These are phyloP conservation scores for Connochaetes taurinus DNA, from an alignment of 2,113 vertebrate species.

Conservation along the genomic window DNA sequence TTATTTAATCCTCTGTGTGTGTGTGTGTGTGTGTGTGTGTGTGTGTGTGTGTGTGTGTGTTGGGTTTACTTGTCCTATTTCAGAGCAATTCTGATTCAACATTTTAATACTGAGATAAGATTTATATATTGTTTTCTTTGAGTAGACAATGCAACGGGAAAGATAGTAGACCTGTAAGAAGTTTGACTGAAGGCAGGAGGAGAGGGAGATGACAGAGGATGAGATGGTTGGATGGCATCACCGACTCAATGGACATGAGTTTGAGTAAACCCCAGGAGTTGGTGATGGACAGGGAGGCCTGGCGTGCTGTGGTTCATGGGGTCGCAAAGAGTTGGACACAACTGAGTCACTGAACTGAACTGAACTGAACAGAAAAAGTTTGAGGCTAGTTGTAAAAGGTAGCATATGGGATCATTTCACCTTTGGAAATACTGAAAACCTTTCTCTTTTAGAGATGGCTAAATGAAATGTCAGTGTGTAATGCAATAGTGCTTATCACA, in stretches of 20 bases:
- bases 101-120: background rate
- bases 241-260: accelerated
- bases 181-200: background rate
- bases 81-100: background rate
- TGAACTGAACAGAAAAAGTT: background rate
- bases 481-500: background rate
- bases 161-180: background rate
- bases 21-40: background rate
- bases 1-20: background rate
- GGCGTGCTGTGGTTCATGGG: accelerated
- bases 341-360: background rate
- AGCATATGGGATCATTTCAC: background rate
- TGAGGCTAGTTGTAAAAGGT: background rate
- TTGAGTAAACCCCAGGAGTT: accelerated
- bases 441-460: background rate
- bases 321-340: accelerated
- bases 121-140: background rate
- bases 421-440: background rate
- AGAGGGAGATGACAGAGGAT: background rate
- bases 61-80: background rate
- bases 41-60: background rate
- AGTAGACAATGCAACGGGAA: background rate
- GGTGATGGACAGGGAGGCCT: background rate
- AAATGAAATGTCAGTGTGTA: background rate
- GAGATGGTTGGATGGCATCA: background rate